Conservation (phyloP, 2,888 invertebrate genomes). For the Lobophora halterata region DNA sequence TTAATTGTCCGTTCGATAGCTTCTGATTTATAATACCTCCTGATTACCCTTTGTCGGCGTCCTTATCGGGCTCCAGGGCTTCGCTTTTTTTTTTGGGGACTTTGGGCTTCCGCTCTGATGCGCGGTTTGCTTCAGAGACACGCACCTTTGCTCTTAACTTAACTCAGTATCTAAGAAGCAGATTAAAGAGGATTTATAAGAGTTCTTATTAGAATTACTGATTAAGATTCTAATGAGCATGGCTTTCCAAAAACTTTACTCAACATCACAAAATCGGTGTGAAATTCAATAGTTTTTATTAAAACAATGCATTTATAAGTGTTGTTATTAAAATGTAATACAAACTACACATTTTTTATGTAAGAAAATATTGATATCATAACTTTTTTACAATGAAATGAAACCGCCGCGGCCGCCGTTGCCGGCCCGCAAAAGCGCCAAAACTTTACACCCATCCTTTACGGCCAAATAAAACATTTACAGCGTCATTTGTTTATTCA, state of each 20-base stretch:
- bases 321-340: too few relatives aligned
- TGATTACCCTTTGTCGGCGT: conserved; percentile 71
- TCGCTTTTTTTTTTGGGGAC: too few relatives aligned
- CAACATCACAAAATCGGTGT: too few relatives aligned
- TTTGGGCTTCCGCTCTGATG: conserved; percentile 20
- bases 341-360: too few relatives aligned
- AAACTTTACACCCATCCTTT: conserved; percentile 18
- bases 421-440: too few relatives aligned
- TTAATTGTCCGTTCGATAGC: conserved; percentile 73
- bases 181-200: conserved; percentile 10
- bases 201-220: conserved; percentile 15
- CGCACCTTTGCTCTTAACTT: conserved; percentile 8
- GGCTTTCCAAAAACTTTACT: too few relatives aligned
- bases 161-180: conserved; percentile 8
- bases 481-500: conserved; percentile 48
- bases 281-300: too few relatives aligned
- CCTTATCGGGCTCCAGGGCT: conserved; percentile 25
- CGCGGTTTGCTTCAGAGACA: conserved; percentile 2
- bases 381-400: conserved; percentile 5
- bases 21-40: conserved; percentile 74
- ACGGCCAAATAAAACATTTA: conserved; percentile 37
- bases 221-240: too few relatives aligned
- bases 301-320: too few relatives aligned
- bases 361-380: too few relatives aligned
- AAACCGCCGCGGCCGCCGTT: conserved; percentile 9